Conservation (phyloP, 2,797 vertebrate genomes). For the Columba guinea region DNA sequence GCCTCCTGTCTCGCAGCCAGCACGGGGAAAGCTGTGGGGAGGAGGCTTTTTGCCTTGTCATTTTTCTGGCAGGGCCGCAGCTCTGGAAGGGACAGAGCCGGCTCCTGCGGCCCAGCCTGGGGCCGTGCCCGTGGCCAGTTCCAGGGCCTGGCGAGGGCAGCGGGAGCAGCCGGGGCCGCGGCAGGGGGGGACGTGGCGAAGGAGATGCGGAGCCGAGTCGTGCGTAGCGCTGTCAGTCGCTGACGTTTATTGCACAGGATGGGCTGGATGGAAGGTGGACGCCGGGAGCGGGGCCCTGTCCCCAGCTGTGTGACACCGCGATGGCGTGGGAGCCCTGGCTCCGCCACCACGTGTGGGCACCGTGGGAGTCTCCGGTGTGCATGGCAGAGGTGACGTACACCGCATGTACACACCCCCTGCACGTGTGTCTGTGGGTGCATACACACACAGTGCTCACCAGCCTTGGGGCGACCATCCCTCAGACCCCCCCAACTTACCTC, state of each 20-base stretch:
- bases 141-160: not conserved
- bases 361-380: not conserved
- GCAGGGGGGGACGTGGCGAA: not conserved
- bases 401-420: not conserved
- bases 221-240: slow-evolving; percentile 62
- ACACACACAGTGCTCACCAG: too few species aligned
- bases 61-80: not conserved
- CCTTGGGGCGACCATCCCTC: not conserved
- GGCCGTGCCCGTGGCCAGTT: not conserved
- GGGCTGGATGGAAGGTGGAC: slow-evolving; percentile 64
- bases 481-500: slow-evolving; percentile 43
- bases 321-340: not conserved
- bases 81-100: not conserved
- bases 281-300: not conserved
- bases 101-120: not conserved
- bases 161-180: fast-evolving
- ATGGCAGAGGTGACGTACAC: not conserved
- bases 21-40: not conserved
- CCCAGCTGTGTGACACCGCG: not conserved
- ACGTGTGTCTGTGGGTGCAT: too few species aligned
- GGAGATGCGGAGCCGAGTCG: slow-evolving; percentile 14
- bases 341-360: not conserved
- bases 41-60: not conserved
- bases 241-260: slow-evolving; percentile 80
- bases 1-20: not conserved